These are phyloP conservation scores for Drosophila mercatorum DNA, from an alignment of 2,888 invertebrate genomes.

Conservation along the genomic window DNA sequence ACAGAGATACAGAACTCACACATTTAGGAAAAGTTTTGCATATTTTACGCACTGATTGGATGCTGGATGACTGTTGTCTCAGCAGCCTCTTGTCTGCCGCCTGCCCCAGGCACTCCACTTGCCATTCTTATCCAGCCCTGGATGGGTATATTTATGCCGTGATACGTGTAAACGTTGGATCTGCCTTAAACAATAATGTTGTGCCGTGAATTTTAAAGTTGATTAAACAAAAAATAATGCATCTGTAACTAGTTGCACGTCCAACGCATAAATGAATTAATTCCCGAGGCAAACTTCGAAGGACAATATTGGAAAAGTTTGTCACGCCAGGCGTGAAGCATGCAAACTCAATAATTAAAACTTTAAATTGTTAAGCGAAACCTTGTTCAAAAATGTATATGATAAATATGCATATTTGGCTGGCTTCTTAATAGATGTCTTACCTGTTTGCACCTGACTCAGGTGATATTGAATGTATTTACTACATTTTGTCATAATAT, in stretches of 20 bases:
- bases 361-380: background rate
- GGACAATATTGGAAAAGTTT: background rate
- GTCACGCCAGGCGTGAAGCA: background rate
- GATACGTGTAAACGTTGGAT: background rate
- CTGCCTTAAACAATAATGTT: background rate
- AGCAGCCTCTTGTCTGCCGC: constrained; percentile 19
- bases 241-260: background rate
- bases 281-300: background rate
- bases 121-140: constrained; percentile 11
- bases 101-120: constrained; percentile 27
- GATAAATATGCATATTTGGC: background rate
- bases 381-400: background rate
- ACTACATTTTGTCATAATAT: too few species aligned
- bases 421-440: background rate
- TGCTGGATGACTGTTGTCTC: constrained; percentile 33
- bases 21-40: constrained; percentile 60
- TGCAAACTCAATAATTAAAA: background rate
- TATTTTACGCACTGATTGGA: constrained; percentile 71
- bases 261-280: background rate
- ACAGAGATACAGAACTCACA: background rate
- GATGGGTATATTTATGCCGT: constrained; percentile 6
- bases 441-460: background rate
- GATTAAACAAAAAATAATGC: background rate
- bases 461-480: too few species aligned
- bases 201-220: background rate